Evolutionary conservation across 2,113 vertebrate species (phyloP), one percentile per base, ranked within the genome.

Genomic region (Elachura formosa): DNA sequence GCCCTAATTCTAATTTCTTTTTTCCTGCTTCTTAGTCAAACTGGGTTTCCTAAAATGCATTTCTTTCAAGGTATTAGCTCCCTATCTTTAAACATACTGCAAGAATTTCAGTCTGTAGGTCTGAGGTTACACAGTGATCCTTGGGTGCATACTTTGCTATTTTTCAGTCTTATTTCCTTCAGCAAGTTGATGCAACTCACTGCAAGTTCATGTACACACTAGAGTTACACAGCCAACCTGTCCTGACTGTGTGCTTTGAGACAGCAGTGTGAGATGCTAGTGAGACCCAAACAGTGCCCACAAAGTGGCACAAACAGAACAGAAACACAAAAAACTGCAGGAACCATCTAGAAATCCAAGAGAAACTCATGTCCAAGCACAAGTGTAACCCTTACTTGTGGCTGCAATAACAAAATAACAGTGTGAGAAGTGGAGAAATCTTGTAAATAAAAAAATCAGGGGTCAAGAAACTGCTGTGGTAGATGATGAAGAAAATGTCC

Each of bases 401-500:
- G 31, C 58, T 89, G n/a, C 49, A 59, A 7, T 58, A 67, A 31
- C 19, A 41, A 71, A 69, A 18, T 11, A 72, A 31, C 23, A 31
- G 11, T 22, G n/a, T 72, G 45, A 68, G 84, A 78, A 82, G 55
- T 3, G 12, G 15, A 18, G 23, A 55, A 29, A 28, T 14, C 14
- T 55, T 36, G 12, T 41, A n/a, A 52, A 78, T 16, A 21, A 29
- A 48, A 56, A 41, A 48, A 34, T 9, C 10, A 36, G 22, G 33
- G 22, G 6, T 31, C 34, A 4, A 28, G 33, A 72, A 76, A 40
- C 21, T 25, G 34, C 36, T 61, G 1, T 56, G 68, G 17, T 0
- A 0, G n/a, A 24, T 77, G 80, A 21, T 83, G 0, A 7, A 25
- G n/a, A 40, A 79, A 80, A 29, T 0, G 0, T 33, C 15, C 11